Evolutionary conservation across 1,140 invertebrate genomes (phyloP).

Genomic region (Zaprionus kolodkinae): DNA sequence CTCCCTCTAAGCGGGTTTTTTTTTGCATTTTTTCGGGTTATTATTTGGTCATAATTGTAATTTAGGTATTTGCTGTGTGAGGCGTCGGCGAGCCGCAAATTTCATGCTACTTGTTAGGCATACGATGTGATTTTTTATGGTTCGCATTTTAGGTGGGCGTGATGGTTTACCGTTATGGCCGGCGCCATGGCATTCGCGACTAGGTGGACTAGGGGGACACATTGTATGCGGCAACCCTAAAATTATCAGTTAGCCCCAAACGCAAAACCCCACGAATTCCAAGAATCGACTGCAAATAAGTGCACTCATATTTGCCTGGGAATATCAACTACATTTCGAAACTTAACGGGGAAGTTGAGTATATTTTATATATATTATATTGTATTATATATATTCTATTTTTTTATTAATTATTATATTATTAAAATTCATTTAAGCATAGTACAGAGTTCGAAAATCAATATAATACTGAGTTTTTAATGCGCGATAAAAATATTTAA

Average conservation of each 20-base stretch:
- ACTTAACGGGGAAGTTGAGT: too few relatives aligned
- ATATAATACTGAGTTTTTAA: too few relatives aligned
- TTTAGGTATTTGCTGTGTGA: constrained; percentile 77
- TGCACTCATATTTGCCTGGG: background rate
- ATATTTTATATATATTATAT: too few relatives aligned
- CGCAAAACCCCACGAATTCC: constrained; percentile 13
- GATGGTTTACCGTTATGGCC: constrained; percentile 42
- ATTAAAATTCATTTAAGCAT: too few relatives aligned
- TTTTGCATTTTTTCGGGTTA: constrained; percentile 78
- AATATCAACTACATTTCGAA: background rate
- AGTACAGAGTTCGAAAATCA: too few relatives aligned
- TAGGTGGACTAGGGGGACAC: background rate
- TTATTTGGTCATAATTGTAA: constrained; percentile 82
- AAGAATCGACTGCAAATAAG: constrained; percentile 25
- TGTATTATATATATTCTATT: too few relatives aligned
- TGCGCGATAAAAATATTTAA: too few relatives aligned
- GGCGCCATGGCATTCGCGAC: constrained; percentile 9
- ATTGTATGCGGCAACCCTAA: constrained; percentile 13
- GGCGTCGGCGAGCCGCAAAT: constrained; percentile 58
- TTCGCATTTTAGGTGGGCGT: constrained; percentile 44
- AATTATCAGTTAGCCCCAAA: constrained; percentile 44
- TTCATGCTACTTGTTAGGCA: constrained; percentile 75
- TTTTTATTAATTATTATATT: too few relatives aligned
- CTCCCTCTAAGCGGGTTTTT: constrained; percentile 11
- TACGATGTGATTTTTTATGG: constrained; percentile 75